These are phyloP conservation scores for Gastrophryne carolinensis DNA, from an alignment of 2,797 vertebrate genomes.

Conservation along the genomic window DNA sequence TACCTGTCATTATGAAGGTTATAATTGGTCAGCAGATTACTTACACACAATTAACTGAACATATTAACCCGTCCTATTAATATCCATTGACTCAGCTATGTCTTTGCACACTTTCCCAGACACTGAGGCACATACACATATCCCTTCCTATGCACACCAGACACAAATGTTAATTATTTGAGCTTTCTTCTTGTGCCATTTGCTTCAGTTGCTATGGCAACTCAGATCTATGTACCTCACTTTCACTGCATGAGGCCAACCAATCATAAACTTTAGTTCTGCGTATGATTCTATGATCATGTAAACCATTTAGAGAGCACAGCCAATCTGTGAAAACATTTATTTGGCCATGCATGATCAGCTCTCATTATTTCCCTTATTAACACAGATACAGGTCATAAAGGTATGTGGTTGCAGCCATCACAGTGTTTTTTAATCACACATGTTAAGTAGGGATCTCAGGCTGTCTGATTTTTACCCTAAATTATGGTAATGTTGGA, in stretches of 20 bases:
- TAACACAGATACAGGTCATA: not conserved
- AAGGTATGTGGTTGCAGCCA: too few relatives aligned
- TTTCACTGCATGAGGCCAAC: slow-evolving; percentile 28
- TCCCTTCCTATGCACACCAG: slow-evolving; percentile 2
- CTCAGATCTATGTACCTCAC: slow-evolving; percentile 21
- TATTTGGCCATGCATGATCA: not conserved
- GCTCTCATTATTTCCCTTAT: not conserved
- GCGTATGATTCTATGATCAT: slow-evolving; percentile 24
- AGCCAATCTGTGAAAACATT: slow-evolving; percentile 1
- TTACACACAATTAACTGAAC: not conserved
- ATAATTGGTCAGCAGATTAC: not conserved
- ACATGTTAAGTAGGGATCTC: too few relatives aligned
- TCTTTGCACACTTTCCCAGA: not conserved
- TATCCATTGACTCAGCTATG: not conserved
- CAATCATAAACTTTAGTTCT: slow-evolving; percentile 33
- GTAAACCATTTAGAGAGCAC: slow-evolving; percentile 16
- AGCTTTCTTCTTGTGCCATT: slow-evolving; percentile 13
- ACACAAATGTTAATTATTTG: slow-evolving; percentile 35
- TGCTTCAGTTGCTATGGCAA: slow-evolving; percentile 34
- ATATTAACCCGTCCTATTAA: not conserved
- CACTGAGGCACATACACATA: not conserved
- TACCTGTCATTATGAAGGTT: not conserved
- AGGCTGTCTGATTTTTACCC: too few relatives aligned
- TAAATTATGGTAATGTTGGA: too few relatives aligned
- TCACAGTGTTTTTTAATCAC: too few relatives aligned